Base-by-base conservation (phyloP, 2,888 invertebrate species). In the Apamea crenata region DNA sequence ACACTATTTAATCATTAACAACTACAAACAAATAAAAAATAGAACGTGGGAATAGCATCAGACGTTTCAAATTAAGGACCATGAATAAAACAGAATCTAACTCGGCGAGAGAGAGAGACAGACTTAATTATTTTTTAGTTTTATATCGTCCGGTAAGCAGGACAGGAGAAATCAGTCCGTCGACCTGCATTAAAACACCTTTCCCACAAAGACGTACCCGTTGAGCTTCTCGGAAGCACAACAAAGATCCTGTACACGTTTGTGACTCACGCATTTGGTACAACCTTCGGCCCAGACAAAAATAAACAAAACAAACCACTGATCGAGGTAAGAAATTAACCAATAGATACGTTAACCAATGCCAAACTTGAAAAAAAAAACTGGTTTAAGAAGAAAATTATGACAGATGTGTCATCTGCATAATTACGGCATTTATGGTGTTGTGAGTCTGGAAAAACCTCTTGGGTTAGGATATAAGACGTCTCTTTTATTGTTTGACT, bases 211-310 rank as follows among this genome's bases (percentile, higher is more conserved):
- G 95, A 94, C 91, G 92, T 92, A 92, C 91, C 94, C 93, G 93
- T 91, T 91, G 93, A 92, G 94, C 92, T 97, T 97, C 96, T 95
- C 93, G 93, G 96, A 97, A 97, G 93, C 93, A 94, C 93, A 96
- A 97, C 96, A 96, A 97, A 96, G 97, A 96, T 97, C 96, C 96
- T 95, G 94, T 93, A 92, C 94, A 90, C 89, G 93, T 93, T 92
- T 92, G 94, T 96, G 96, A 96, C 92, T 96, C 96, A 96, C 92
- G 89, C 89, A 87, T 88, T 90, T 88, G 87, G 90, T 90, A 92
- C 89, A 94, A 90, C 93, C 94, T 95, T 90, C 91, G 86, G 91
- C 93, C 94, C 95, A 95, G 94, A 94, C 94, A 93, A 92, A 92
- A 91, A 92, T 67, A 90, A 92, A 91, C 78, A 83, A 84, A 85